A percentile compares a stretch with the other conserved stretches of the same genome.
phyloP scores from a whole-genome alignment of 2,113 vertebrate genomes.

The Picathartes gymnocephalus region DNA sequence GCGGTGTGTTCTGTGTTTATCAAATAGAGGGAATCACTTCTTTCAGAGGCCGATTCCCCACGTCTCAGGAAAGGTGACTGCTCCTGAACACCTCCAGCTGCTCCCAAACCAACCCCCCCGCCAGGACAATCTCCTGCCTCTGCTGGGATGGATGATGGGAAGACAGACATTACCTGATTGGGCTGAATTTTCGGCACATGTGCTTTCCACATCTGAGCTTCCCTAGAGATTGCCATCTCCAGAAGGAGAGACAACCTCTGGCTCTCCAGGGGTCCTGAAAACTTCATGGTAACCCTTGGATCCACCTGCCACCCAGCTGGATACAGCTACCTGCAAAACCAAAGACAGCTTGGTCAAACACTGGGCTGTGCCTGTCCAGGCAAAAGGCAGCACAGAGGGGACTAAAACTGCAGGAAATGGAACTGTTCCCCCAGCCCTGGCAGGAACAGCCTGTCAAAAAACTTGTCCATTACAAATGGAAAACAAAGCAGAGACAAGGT shows the following conservation, averaged over 20 bases:
- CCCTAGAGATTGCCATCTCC: slow-evolving; percentile 93
- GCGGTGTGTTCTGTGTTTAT: background rate
- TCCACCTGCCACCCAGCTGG: slow-evolving; percentile 90
- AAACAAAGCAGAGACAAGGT: background rate
- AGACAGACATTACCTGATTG: slow-evolving; percentile 80
- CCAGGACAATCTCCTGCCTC: background rate
- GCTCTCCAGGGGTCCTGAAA: slow-evolving; percentile 89
- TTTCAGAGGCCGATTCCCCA: background rate
- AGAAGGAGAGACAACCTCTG: slow-evolving; percentile 94
- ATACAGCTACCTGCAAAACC: slow-evolving; percentile 90
- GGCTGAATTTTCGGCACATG: slow-evolving; percentile 88
- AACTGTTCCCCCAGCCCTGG: background rate
- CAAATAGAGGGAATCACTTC: background rate
- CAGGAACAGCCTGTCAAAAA: background rate
- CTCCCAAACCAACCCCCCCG: background rate
- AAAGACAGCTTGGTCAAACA: slow-evolving; percentile 44
- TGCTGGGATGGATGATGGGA: background rate
- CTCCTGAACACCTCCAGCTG: background rate
- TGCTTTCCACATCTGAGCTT: slow-evolving; percentile 93
- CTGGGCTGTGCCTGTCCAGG: background rate
- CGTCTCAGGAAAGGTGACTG: background rate
- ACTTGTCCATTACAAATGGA: background rate
- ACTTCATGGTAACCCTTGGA: slow-evolving; percentile 93
- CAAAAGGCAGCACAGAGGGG: background rate
- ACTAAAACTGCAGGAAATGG: background rate